phyloP scores from a whole-genome alignment of 2,113 vertebrate genomes.

The Odontophorus gujanensis region DNA sequence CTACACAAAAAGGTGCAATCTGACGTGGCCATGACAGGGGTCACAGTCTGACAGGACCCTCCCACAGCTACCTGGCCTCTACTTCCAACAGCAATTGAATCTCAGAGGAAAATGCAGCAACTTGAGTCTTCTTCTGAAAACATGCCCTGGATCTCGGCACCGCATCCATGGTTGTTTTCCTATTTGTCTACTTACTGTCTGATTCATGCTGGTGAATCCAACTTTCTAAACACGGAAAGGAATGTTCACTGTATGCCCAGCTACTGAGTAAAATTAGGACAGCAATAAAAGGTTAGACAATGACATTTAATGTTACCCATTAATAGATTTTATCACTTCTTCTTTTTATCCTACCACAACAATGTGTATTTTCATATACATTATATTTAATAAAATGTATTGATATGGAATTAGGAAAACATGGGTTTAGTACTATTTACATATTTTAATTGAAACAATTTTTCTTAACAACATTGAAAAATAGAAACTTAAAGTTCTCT shows the following conservation, averaged over 20 bases:
- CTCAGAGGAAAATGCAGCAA: neutral
- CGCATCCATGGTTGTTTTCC: neutral
- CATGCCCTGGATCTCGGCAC: neutral
- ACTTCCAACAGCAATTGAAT: neutral
- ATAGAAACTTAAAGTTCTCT: slow-evolving; percentile 72
- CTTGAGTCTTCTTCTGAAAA: neutral
- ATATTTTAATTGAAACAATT: slow-evolving; percentile 71
- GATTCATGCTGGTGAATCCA: neutral
- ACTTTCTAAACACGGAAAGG: neutral
- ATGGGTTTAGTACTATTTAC: slow-evolving; percentile 64
- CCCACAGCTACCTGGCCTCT: neutral
- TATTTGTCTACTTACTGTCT: neutral
- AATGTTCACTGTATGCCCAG: neutral
- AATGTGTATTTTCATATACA: slow-evolving; percentile 71
- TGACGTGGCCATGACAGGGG: neutral
- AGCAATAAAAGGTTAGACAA: slow-evolving; percentile 39
- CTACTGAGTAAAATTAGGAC: slow-evolving; percentile 45
- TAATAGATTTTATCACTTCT: slow-evolving; percentile 52
- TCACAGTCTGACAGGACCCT: neutral
- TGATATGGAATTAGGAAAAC: slow-evolving; percentile 71
- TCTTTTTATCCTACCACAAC: slow-evolving; percentile 66
- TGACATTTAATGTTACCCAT: slow-evolving; percentile 60
- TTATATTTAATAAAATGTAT: slow-evolving; percentile 68
- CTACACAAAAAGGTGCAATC: neutral
- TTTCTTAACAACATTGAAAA: slow-evolving; percentile 75